These are phyloP conservation scores for Pantherophis alleghaniensis DNA, from an alignment of 2,797 vertebrate genomes.

Conservation along the genomic window DNA sequence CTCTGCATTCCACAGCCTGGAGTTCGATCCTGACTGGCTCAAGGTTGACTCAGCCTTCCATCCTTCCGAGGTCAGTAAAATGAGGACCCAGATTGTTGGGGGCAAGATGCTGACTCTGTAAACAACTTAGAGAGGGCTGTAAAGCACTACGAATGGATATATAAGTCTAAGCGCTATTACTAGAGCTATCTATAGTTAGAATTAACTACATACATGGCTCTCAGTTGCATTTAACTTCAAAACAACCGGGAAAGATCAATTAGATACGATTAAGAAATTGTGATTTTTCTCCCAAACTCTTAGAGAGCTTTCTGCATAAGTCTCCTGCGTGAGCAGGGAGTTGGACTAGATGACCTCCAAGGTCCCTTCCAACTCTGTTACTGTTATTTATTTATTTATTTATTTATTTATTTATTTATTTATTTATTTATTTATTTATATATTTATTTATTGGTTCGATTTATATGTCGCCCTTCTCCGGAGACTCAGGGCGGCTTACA, in stretches of 20 bases:
- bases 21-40: not conserved
- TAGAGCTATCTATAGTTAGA: not conserved
- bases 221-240: not conserved
- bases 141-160: not conserved
- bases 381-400: too few relatives aligned
- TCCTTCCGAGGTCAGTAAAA: not conserved
- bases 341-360: too few relatives aligned
- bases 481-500: too few relatives aligned
- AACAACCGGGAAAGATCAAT: not conserved
- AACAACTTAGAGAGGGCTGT: not conserved
- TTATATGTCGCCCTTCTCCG: too few relatives aligned
- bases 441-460: too few relatives aligned
- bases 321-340: too few relatives aligned
- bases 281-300: not conserved
- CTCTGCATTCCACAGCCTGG: too few relatives aligned
- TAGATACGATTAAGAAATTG: not conserved
- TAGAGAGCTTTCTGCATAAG: not conserved
- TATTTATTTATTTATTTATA: too few relatives aligned
- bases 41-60: not conserved
- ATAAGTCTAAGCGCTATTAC: not conserved
- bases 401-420: too few relatives aligned
- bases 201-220: not conserved
- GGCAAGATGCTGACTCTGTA: not conserved
- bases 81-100: not conserved
- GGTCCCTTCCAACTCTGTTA: too few relatives aligned